A percentile compares a stretch with the other conserved stretches of the same genome.
Evolutionary conservation across 2,888 invertebrate species (phyloP).

Genomic region (Drosophila bunnanda): DNA sequence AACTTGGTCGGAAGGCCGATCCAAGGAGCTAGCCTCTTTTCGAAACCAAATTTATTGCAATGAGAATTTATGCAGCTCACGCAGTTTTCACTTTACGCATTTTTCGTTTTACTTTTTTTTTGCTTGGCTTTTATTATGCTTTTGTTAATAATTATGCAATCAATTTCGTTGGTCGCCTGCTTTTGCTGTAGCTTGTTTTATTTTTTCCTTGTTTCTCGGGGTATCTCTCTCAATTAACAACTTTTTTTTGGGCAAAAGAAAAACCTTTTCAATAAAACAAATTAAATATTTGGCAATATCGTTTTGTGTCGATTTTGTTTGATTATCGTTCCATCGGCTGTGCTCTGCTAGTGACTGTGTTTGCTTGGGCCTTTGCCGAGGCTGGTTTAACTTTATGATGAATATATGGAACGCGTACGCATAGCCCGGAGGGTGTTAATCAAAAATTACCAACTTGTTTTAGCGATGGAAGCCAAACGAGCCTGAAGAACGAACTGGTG

Average conservation of each 20-base stretch:
- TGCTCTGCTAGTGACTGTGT: constrained; percentile 24
- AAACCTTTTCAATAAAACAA: constrained; percentile 41
- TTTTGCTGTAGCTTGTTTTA: constrained; percentile 18
- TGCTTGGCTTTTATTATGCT: constrained; percentile 25
- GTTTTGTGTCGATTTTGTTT: constrained; percentile 31
- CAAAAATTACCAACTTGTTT: constrained; percentile 68
- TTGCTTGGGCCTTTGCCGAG: constrained; percentile 21
- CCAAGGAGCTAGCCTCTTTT: constrained; percentile 11
- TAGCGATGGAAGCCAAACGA: constrained; percentile 35
- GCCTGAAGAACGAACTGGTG: constrained; percentile 53
- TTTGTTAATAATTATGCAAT: constrained; percentile 64
- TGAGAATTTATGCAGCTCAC: constrained; percentile 73
- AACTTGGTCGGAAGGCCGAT: neutral
- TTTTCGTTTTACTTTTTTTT: constrained; percentile 12
- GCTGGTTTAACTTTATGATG: constrained; percentile 51
- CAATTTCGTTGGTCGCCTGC: constrained; percentile 25
- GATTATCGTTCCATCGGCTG: constrained; percentile 38
- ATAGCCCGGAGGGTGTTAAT: constrained; percentile 58
- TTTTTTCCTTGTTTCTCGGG: constrained; percentile 8
- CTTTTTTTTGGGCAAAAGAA: constrained; percentile 34
- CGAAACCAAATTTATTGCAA: constrained; percentile 47
- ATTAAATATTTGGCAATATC: constrained; percentile 63
- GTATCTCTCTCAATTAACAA: constrained; percentile 42
- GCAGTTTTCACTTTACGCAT: constrained; percentile 58
- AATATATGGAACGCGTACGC: constrained; percentile 47